A percentile compares a stretch with the other conserved stretches of the same genome.
Conservation (phyloP, 2,797 vertebrate species). For the Cyclopterus lumpus region DNA sequence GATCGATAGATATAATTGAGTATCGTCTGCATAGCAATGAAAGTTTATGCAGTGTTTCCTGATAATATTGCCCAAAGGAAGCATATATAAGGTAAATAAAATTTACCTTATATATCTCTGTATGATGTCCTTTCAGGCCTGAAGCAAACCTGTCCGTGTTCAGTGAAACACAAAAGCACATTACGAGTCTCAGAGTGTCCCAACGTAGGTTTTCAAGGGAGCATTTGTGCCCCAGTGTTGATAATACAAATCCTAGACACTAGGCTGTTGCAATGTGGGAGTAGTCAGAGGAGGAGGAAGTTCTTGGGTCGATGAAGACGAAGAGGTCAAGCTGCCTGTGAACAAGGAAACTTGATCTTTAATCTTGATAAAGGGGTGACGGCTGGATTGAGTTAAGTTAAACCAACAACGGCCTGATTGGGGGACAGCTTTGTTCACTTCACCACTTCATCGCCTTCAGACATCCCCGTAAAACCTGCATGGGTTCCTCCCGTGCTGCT, state of each 20-base stretch:
- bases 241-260: conserved; percentile 29
- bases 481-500: conserved; percentile 12
- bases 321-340: conserved; percentile 40
- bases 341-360: conserved; percentile 51
- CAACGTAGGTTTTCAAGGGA: conserved; percentile 46
- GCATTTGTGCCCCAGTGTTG: conserved; percentile 23
- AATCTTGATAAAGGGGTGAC: conserved; percentile 44
- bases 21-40: no score
- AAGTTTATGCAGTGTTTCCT: no score
- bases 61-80: no score
- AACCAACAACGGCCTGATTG: conserved; percentile 49
- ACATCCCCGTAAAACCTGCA: conserved; percentile 15
- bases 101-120: no score
- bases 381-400: conserved; percentile 48
- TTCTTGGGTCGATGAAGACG: conserved; percentile 26
- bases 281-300: conserved; percentile 11
- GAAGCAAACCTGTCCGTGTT: conserved; percentile 51
- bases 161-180: conserved; percentile 60
- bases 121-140: conserved; percentile 49
- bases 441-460: conserved; percentile 5
- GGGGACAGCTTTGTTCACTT: conserved; percentile 36
- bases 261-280: conserved; percentile 11
- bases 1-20: no score
- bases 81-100: no score
- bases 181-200: conserved; percentile 36